A percentile compares a stretch with the other conserved stretches of the same genome.
These are phyloP conservation scores for Corvus moneduloides DNA, from an alignment of 2,113 vertebrate genomes.

Conservation along the genomic window DNA sequence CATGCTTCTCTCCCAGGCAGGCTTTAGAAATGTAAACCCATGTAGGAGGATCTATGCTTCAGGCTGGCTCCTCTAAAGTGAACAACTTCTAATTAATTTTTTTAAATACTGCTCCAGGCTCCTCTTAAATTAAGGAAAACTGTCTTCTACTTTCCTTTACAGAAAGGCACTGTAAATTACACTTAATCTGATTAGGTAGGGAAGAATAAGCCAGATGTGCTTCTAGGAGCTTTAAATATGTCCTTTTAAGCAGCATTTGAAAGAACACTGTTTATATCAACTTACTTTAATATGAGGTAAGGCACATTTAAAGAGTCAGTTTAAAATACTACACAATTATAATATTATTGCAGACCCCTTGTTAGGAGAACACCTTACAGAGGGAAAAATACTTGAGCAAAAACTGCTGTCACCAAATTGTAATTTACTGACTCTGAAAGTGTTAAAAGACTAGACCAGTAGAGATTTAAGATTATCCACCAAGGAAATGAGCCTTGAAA, in stretches of 20 bases:
- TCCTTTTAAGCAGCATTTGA: conserved; percentile 58
- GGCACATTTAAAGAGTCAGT: conserved; percentile 52
- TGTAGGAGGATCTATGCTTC: conserved; percentile 42
- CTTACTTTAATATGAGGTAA: conserved; percentile 53
- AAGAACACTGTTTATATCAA: conserved; percentile 57
- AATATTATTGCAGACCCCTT: neutral
- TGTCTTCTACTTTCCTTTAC: conserved; percentile 55
- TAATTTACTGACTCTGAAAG: conserved; percentile 63
- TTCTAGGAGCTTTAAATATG: conserved; percentile 55
- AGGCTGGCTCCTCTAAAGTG: conserved; percentile 60
- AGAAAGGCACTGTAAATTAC: conserved; percentile 37
- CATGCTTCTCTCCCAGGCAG: neutral
- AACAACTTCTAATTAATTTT: conserved; percentile 69
- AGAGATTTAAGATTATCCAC: conserved; percentile 14
- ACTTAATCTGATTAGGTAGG: conserved; percentile 66
- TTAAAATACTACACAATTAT: conserved; percentile 62
- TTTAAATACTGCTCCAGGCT: conserved; percentile 41
- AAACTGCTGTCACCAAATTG: neutral
- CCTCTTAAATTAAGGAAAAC: conserved; percentile 60
- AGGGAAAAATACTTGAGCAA: conserved; percentile 13
- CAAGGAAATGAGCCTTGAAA: conserved; percentile 59
- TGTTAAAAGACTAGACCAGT: conserved; percentile 59
- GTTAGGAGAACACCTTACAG: conserved; percentile 30
- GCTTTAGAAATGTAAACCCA: conserved; percentile 50
- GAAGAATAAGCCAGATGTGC: neutral